A percentile compares a stretch with the other conserved stretches of the same genome.
phyloP scores from a whole-genome alignment of 2,888 invertebrate genomes.

The Hipparchia semele region DNA sequence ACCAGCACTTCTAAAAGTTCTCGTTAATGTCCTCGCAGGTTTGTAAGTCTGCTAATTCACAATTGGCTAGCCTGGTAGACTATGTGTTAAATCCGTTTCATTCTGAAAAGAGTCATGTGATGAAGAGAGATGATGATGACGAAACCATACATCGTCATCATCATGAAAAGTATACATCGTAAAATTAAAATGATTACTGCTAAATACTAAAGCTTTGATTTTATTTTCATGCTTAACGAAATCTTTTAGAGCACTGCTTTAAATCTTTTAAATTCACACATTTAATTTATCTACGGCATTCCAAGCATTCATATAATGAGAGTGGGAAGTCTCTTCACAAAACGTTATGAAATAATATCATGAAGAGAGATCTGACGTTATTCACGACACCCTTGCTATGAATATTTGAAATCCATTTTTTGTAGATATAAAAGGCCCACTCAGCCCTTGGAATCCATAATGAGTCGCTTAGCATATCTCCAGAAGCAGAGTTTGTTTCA shows the following conservation, averaged over 20 bases:
- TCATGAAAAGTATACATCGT: no score
- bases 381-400: constrained; percentile 26
- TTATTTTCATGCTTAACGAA: not conserved
- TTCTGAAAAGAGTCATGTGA: no score
- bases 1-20: no score
- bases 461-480: constrained; percentile 18
- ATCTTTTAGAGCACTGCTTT: not conserved
- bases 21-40: no score
- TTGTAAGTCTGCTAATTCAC: no score
- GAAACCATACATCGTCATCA: no score
- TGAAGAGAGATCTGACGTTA: constrained; percentile 15
- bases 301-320: constrained; percentile 25
- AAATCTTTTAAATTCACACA: constrained; percentile 16
- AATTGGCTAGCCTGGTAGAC: no score
- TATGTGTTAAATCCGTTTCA: no score
- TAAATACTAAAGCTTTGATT: constrained; percentile 1
- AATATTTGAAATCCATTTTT: constrained; percentile 28
- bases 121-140: no score
- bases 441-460: constrained; percentile 18
- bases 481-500: constrained; percentile 13
- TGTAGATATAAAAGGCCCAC: constrained; percentile 23
- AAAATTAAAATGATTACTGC: no score
- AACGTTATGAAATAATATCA: constrained; percentile 18
- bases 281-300: constrained; percentile 31
- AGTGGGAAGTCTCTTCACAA: constrained; percentile 9